phyloP scores from a whole-genome alignment of 2,113 vertebrate species.

The Xenopus borealis region DNA sequence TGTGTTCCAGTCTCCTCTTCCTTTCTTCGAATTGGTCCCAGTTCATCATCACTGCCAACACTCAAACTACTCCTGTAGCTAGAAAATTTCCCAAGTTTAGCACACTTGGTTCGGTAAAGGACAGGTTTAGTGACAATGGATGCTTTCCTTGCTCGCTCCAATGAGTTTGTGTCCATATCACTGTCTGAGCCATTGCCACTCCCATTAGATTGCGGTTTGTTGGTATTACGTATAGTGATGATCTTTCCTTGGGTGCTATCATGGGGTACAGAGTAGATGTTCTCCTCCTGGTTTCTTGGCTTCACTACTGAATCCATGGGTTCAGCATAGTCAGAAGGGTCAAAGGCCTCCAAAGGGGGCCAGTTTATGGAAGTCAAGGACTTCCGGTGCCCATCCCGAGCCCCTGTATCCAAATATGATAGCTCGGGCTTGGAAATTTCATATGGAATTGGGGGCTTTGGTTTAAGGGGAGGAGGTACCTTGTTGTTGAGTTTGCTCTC shows the following conservation, averaged over 20 bases:
- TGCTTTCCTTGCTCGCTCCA: constrained; percentile 79
- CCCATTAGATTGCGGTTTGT: constrained; percentile 83
- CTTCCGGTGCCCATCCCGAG: constrained; percentile 70
- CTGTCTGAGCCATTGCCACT: constrained; percentile 92
- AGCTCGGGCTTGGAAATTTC: constrained; percentile 80
- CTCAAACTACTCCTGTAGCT: constrained; percentile 83
- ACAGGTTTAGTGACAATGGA: constrained; percentile 73
- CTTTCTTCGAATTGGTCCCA: constrained; percentile 76
- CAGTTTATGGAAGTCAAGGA: constrained; percentile 77
- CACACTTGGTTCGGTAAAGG: constrained; percentile 83
- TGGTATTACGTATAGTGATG: constrained; percentile 92
- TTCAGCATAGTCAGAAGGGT: constrained; percentile 92
- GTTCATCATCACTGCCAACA: constrained; percentile 89
- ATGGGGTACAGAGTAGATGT: constrained; percentile 92
- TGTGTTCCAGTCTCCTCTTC: constrained; percentile 77
- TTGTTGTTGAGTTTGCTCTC: constrained; percentile 91
- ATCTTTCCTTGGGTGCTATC: constrained; percentile 98
- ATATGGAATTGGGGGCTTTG: constrained; percentile 87
- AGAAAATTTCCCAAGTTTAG: constrained; percentile 83
- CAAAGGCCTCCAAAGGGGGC: constrained; percentile 80
- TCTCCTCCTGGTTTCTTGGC: constrained; percentile 83
- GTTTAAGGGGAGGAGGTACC: constrained; percentile 84
- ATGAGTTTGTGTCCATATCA: constrained; percentile 85
- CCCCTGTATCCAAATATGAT: constrained; percentile 75
- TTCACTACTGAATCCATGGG: constrained; percentile 90